Evolutionary conservation across 2,888 invertebrate genomes (phyloP).

Genomic region (Cordylochernes scorpioides): DNA sequence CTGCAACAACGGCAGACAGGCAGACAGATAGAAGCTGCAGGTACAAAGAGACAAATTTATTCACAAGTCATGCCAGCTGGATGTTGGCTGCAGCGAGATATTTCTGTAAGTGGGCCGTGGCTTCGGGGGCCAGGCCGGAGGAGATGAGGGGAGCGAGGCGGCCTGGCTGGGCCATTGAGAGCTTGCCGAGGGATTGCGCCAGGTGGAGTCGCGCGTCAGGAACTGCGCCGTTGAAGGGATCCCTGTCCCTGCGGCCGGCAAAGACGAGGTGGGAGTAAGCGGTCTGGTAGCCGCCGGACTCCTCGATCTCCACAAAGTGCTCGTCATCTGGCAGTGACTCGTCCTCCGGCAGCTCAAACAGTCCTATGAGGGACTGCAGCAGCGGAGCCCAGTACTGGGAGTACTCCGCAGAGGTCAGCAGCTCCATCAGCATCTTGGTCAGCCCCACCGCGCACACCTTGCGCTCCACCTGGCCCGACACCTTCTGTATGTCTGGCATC

Average conservation of each 20-base stretch:
- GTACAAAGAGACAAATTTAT: no score
- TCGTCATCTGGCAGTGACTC: slow-evolving; percentile 46
- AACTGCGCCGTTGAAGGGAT: slow-evolving; percentile 44
- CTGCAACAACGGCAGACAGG: no score
- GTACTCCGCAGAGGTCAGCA: slow-evolving; percentile 38
- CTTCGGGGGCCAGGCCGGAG: slow-evolving; percentile 31
- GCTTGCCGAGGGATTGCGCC: slow-evolving; percentile 39
- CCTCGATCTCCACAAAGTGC: slow-evolving; percentile 56
- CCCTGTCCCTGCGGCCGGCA: slow-evolving; percentile 43
- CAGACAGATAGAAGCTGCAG: no score
- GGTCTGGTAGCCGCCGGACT: slow-evolving; percentile 55
- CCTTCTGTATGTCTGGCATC: slow-evolving; percentile 57
- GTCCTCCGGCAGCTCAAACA: slow-evolving; percentile 71
- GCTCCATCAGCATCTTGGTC: slow-evolving; percentile 53
- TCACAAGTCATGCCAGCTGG: slow-evolving; percentile 27
- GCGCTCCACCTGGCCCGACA: slow-evolving; percentile 50
- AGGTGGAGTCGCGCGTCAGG: slow-evolving; percentile 44
- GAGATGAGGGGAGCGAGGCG: slow-evolving; percentile 29
- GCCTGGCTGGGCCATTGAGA: slow-evolving; percentile 39
- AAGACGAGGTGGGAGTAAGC: slow-evolving; percentile 63
- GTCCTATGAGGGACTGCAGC: slow-evolving; percentile 42
- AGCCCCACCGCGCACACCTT: slow-evolving; percentile 77
- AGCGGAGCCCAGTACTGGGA: slow-evolving; percentile 25
- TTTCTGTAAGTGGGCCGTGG: slow-evolving; percentile 35
- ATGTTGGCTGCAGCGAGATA: slow-evolving; percentile 42